These are phyloP conservation scores for Ciconia nigra DNA, from an alignment of 2,797 vertebrate genomes.

Conservation along the genomic window DNA sequence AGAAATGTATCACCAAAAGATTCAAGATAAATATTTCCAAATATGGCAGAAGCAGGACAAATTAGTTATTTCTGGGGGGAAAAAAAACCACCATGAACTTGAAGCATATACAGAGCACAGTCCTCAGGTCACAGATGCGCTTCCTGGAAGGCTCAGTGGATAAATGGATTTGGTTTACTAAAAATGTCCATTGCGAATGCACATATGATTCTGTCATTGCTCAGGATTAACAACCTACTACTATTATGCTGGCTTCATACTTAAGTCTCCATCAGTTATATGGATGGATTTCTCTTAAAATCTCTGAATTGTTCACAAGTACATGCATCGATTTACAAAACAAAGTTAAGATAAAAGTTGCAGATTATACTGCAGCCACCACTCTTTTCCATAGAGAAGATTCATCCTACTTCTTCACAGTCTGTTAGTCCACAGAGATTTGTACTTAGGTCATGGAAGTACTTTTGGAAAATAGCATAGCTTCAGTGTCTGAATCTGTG, in stretches of 20 bases:
- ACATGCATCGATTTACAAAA: background rate
- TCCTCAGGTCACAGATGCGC: background rate
- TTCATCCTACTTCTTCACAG: background rate
- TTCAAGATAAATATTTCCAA: background rate
- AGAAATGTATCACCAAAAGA: background rate
- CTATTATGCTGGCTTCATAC: background rate
- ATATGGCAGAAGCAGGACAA: background rate
- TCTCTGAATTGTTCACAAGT: background rate
- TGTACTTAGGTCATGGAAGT: background rate
- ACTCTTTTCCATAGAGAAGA: background rate
- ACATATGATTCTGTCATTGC: background rate
- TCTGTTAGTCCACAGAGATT: background rate
- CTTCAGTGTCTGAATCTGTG: background rate
- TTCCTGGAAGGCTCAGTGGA: background rate
- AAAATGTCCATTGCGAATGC: background rate
- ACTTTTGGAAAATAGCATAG: background rate
- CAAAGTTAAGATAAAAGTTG: background rate
- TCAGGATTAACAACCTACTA: background rate
- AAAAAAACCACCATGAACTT: background rate
- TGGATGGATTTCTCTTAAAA: background rate
- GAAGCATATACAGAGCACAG: background rate
- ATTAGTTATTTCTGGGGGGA: background rate
- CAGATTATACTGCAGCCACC: background rate
- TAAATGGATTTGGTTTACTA: background rate
- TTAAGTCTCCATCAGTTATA: background rate